Percentiles rank a stretch among this genome's conserved stretches.
These are phyloP conservation scores for Thymelicus sylvestris DNA, from an alignment of 2,888 invertebrate species.

Conservation along the genomic window DNA sequence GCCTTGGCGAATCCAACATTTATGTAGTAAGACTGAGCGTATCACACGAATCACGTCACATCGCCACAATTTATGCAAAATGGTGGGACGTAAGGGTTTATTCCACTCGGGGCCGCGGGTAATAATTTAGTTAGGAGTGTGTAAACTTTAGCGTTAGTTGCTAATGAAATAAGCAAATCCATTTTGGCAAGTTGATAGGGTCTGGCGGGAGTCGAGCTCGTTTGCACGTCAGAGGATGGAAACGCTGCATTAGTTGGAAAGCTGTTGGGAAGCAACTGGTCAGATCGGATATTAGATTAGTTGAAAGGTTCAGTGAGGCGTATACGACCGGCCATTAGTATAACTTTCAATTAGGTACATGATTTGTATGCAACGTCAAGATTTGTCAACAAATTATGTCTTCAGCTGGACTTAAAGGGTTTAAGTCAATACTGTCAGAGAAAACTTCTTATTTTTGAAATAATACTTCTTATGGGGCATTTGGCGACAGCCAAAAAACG, in stretches of 20 bases:
- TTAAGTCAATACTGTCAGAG: no score
- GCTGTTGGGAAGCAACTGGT: not conserved
- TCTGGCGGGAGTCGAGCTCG: constrained; percentile 28
- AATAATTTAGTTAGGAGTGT: constrained; percentile 36
- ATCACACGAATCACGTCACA: constrained; percentile 11
- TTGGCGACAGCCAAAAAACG: no score
- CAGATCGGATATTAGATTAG: not conserved
- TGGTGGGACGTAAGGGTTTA: constrained; percentile 26
- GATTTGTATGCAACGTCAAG: no score
- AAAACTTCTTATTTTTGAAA: no score
- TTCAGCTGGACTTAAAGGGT: no score
- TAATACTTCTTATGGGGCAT: no score
- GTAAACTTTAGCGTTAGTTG: constrained; percentile 35
- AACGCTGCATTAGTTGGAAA: not conserved
- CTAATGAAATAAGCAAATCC: constrained; percentile 37
- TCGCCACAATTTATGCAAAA: constrained; percentile 30
- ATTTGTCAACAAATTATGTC: no score
- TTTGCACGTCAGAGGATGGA: constrained; percentile 10
- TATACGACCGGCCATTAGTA: no score
- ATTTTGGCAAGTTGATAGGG: constrained; percentile 36
- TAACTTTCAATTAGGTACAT: no score
- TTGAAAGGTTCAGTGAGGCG: not conserved
- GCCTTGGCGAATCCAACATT: not conserved
- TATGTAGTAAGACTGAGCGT: not conserved
- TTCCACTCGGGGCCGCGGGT: constrained; percentile 32